A percentile compares a stretch with the other conserved stretches of the same genome.
These are phyloP conservation scores for Rhinophrynus dorsalis DNA, from an alignment of 2,797 vertebrate species.

Conservation along the genomic window DNA sequence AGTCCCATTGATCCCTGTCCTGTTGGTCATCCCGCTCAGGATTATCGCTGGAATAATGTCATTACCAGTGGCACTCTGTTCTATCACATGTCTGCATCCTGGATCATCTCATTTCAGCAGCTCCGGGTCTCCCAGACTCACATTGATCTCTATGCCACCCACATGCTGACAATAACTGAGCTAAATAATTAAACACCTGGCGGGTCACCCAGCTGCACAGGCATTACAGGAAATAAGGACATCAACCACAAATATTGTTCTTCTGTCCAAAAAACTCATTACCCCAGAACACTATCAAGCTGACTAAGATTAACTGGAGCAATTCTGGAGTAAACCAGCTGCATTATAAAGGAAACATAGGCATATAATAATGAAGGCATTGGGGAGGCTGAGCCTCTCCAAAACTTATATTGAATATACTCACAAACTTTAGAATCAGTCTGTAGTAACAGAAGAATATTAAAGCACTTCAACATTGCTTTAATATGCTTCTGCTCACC, in stretches of 20 bases:
- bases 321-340: too few species aligned
- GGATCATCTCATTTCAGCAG: slow-evolving; percentile 26
- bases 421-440: too few species aligned
- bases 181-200: slow-evolving; percentile 25
- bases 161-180: slow-evolving; percentile 29
- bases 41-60: slow-evolving; percentile 26
- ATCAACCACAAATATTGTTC: neutral
- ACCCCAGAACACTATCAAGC: neutral
- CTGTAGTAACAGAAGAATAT: too few species aligned
- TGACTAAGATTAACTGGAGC: too few species aligned
- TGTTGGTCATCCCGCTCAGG: slow-evolving; percentile 17
- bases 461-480: too few species aligned
- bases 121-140: slow-evolving; percentile 5
- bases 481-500: too few species aligned
- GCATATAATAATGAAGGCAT: too few species aligned
- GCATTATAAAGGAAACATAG: too few species aligned
- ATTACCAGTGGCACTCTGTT: slow-evolving; percentile 27
- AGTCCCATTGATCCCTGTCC: slow-evolving; percentile 26
- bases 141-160: slow-evolving; percentile 20
- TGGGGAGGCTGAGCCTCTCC: neutral
- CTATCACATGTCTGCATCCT: slow-evolving; percentile 22
- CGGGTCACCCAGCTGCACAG: neutral
- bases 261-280: neutral
- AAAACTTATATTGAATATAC: too few species aligned
- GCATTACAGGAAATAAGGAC: neutral